Base-by-base conservation (phyloP, 2,888 invertebrate genomes). In the Cinara cedri region DNA sequence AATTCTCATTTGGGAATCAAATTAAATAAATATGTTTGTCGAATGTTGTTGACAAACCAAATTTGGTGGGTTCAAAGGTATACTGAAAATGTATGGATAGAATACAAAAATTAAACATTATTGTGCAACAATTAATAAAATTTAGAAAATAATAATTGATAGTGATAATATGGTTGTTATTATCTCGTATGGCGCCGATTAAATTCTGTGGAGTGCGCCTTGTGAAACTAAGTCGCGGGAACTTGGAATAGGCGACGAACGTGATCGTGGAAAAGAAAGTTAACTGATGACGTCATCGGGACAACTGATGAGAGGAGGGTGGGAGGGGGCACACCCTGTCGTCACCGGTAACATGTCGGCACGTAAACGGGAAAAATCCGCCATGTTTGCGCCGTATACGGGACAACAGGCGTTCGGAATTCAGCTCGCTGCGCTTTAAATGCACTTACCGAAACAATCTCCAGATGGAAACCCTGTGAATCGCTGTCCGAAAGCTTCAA, bases 391-490 rank as follows among this genome's bases (percentile, higher is more conserved):
- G 42, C 24, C 70, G 49, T 70, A 70, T 51, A 13, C 8, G 42
- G 44, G 6, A 51, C 42, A 19, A 11, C 60, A 26, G 34, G 55
- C 11, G 13, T 24, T 26, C 34, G 26, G 8, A 11, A 26, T 26
- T 14, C 42, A 21, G 19, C 51, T 4, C 13, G 46, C 16, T 13
- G 60, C 16, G 26, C 16, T 72, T 60, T 44, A 10, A 19, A 6
- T 1, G 0, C 1, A 70, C 78, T 78, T 70, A 78, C 78, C 78
- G 21, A 70, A 78, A 70, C 68, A 78, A 13, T 78, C 78, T 21
- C 78, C 78, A 1, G 78, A 78, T 51, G 78, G 65, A 42, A 78
- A 78, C n/a, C 78, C 78, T 10, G 70, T 78, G 42, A 62, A 78
- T 46, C 78, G 70, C 16, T 78, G 78, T 1, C 78, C 78, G 14